phyloP scores from a whole-genome alignment of 1,140 invertebrate species.

The honey bee (Apis mellifera) region DNA sequence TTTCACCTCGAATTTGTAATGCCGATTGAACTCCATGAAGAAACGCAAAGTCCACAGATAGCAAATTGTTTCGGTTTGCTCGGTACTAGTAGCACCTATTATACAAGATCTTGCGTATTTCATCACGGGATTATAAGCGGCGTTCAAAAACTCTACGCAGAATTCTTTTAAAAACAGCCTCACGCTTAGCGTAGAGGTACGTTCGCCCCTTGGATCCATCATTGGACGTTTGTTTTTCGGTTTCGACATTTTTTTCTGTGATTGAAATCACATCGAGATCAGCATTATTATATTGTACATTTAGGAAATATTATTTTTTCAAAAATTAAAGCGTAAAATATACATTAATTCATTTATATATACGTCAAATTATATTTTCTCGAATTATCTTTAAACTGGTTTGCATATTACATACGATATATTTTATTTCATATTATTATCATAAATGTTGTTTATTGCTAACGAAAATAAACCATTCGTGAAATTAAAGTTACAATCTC shows the following conservation, averaged over 20 bases:
- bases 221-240: slow-evolving; percentile 86
- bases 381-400: no score
- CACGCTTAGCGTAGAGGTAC: slow-evolving; percentile 90
- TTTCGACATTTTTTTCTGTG: slow-evolving; percentile 84
- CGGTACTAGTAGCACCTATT: slow-evolving; percentile 61
- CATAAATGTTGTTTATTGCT: no score
- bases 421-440: not conserved
- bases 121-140: slow-evolving; percentile 96
- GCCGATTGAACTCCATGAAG: slow-evolving; percentile 98
- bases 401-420: not conserved
- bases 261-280: not conserved
- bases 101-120: slow-evolving; percentile 85
- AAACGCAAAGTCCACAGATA: slow-evolving; percentile 97
- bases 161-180: slow-evolving; percentile 96
- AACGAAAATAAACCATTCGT: not conserved
- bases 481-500: not conserved
- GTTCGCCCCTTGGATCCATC: slow-evolving; percentile 81
- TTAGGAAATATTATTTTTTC: no score
- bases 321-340: no score
- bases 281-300: not conserved
- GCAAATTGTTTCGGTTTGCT: slow-evolving; percentile 93
- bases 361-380: no score
- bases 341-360: not conserved
- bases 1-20: slow-evolving; percentile 92
- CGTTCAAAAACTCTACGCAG: slow-evolving; percentile 95